Base-by-base conservation (phyloP, 2,797 vertebrate species). In the Iguana delicatissima region DNA sequence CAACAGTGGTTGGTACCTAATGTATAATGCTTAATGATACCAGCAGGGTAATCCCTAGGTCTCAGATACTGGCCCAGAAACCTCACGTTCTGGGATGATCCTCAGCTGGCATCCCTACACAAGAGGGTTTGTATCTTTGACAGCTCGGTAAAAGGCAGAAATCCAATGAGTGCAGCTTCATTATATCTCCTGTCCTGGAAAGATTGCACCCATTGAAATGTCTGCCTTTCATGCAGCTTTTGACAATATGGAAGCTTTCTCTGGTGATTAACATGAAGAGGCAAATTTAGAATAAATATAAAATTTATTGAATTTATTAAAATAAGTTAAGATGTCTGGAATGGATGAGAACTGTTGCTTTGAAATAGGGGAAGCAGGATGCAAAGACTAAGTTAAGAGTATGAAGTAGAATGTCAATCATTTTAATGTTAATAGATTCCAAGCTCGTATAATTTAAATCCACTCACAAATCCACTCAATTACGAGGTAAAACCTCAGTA, bases 121-220 rank as follows among this genome's bases (percentile, higher is more conserved):
- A 69, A 92, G 2, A 90, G 62, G 89, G 91, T 91, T 90, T 77
- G 84, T 91, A 92, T 86, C 69, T 92, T 96, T 92, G 90, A 92
- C 91, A 96, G 29, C 95, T 95, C 95, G 94, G 86, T 94, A 22
- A 81, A 88, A 88, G n/a, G 79, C 10, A 88, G 52, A 62, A 59
- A 76, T 62, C 35, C n/a, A 74, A 14, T 12, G 42, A 6, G 38
- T 69, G 26, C 29, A 52, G 14, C 38, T 69, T 69, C 42, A 22
- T 32, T 69, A 18, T 24, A 38, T 35, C 12, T 35, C 32, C n/a
- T 57, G 3, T 32, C 22, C 32, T 72, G 2, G 16, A 86, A 62
- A 38, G 24, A 42, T 57, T 42, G 1, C 26, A 85, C 64, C 67
- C 69, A 12, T 32, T 72, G 26, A 77, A 72, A 85, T 7, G 32